Percentiles rank a stretch among this genome's conserved stretches.
These are phyloP conservation scores for Ceramica pisi DNA, from an alignment of 2,888 invertebrate genomes.

Conservation along the genomic window DNA sequence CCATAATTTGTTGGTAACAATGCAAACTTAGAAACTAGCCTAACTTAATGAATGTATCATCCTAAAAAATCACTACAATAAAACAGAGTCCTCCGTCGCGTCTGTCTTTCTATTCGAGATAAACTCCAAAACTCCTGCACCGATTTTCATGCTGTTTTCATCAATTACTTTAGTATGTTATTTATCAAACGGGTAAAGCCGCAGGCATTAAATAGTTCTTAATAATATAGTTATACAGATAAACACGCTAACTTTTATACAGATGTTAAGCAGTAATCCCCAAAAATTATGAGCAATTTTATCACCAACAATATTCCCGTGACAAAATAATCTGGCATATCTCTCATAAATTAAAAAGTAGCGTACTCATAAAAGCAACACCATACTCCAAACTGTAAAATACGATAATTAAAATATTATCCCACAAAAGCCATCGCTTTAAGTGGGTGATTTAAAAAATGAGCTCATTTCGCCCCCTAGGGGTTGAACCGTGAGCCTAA, in stretches of 20 bases:
- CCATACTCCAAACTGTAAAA: constrained; percentile 45
- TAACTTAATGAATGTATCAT: too few relatives aligned
- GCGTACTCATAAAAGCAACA: constrained; percentile 32
- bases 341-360: constrained; percentile 48
- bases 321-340: constrained; percentile 27
- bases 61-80: too few relatives aligned
- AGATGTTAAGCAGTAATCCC: constrained; percentile 10
- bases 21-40: too few relatives aligned
- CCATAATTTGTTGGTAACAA: too few relatives aligned
- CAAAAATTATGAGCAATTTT: constrained; percentile 34
- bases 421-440: constrained; percentile 53
- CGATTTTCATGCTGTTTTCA: too few relatives aligned
- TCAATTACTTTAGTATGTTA: too few relatives aligned
- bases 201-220: too few relatives aligned
- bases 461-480: constrained; percentile 55
- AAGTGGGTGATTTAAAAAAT: constrained; percentile 63
- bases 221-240: neutral
- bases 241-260: neutral
- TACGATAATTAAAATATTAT: constrained; percentile 62
- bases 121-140: too few relatives aligned
- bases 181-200: too few relatives aligned
- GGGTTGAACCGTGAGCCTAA: constrained; percentile 60
- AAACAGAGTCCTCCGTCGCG: too few relatives aligned
- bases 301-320: constrained; percentile 13
- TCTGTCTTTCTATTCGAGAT: too few relatives aligned